Evolutionary conservation across 2,888 invertebrate species (phyloP).

Genomic region (Luperina nickerlii): DNA sequence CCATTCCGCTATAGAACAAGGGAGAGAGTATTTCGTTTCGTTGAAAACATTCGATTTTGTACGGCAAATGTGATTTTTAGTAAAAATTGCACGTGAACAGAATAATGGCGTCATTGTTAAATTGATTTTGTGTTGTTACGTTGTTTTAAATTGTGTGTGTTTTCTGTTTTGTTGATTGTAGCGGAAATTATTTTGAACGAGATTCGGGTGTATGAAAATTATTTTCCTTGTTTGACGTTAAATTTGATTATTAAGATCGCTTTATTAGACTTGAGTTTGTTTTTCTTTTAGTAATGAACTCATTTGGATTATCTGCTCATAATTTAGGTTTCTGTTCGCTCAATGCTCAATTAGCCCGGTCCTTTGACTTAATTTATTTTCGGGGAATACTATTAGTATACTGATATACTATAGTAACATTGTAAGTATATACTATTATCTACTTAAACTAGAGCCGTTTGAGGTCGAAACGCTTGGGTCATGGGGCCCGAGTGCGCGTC

Average conservation of each 20-base stretch:
- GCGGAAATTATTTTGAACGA: constrained; percentile 26
- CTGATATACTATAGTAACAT: no score
- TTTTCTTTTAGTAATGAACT: no score
- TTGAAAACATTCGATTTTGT: constrained; percentile 59
- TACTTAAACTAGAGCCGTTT: no score
- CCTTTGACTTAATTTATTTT: not conserved
- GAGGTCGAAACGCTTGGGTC: no score
- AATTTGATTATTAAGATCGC: not conserved
- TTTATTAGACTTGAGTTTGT: not conserved
- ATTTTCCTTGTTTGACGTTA: not conserved
- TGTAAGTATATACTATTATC: no score
- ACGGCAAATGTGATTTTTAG: constrained; percentile 58
- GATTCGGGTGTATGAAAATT: not conserved
- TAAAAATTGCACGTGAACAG: constrained; percentile 35
- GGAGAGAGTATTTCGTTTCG: constrained; percentile 49
- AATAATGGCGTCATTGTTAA: constrained; percentile 52
- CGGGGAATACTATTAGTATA: no score
- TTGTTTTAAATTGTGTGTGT: constrained; percentile 45
- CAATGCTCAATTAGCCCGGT: not conserved
- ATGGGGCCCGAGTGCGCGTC: no score
- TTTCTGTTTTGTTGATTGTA: constrained; percentile 54
- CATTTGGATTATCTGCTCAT: not conserved
- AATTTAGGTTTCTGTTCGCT: not conserved
- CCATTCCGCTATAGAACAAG: constrained; percentile 60
- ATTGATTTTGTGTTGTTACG: constrained; percentile 53